Conservation (phyloP, 2,797 vertebrate genomes). For the Hydrophis major region DNA sequence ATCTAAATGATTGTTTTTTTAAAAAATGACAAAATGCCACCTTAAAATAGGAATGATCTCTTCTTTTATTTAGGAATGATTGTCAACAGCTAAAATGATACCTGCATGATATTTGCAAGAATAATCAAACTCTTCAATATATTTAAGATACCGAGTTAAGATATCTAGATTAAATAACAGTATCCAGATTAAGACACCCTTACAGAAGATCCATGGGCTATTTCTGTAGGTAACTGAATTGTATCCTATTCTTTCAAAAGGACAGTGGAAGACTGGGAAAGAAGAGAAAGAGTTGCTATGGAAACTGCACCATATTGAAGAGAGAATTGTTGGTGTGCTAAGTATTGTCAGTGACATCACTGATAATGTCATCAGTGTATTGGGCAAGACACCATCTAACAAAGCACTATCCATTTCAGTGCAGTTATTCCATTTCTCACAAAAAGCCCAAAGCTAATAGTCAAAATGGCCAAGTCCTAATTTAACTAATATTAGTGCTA, state of each 20-base stretch:
- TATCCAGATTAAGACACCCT: background rate
- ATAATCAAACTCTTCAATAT: background rate
- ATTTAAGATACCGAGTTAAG: background rate
- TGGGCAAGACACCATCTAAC: background rate
- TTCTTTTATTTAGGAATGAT: background rate
- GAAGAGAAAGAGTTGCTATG: background rate
- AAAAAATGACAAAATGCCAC: background rate
- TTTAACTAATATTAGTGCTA: background rate
- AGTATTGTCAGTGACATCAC: background rate
- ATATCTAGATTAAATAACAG: background rate
- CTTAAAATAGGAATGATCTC: background rate
- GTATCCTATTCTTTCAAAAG: background rate
- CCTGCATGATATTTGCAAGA: background rate
- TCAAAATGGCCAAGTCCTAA: background rate
- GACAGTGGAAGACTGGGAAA: background rate
- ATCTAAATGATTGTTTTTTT: background rate
- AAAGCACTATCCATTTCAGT: background rate
- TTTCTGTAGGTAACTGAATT: background rate
- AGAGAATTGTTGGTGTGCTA: background rate
- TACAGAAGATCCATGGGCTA: background rate
- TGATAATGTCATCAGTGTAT: background rate
- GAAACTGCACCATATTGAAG: background rate
- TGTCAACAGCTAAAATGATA: background rate
- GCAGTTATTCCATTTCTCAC: background rate
- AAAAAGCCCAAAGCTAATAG: background rate